Evolutionary conservation across 2,888 invertebrate genomes (phyloP), one percentile per base, ranked within the genome.

Genomic region (Sceliomorpha sp.): DNA sequence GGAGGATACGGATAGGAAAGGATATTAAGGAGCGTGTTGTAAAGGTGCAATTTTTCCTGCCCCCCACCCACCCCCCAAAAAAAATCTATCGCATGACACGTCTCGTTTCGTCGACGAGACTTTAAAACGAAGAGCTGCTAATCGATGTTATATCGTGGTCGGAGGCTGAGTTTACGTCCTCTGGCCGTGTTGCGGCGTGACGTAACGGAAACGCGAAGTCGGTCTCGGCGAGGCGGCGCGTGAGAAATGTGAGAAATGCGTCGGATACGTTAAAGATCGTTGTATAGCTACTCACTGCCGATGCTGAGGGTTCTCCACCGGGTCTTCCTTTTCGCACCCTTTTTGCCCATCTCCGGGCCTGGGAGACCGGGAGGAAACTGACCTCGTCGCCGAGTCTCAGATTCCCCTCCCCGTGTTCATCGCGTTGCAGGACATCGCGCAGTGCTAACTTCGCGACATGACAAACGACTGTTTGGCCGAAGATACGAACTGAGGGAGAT

Each of bases 271-370:
- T n/a, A n/a, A n/a, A n/a, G n/a, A n/a, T n/a, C n/a, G n/a, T n/a
- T n/a, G n/a, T n/a, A 34, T 9, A 10, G 9, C 5, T 72, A 87
- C 89, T 89, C 83, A 91, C 91, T 90, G 76, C 89, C 90, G 80
- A 92, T 91, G 74, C 91, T 90, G 77, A 92, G 89, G 76, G 91
- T 90, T 86, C 91, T 90, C 92, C 92, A 92, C 86, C 91, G 90
- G 76, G 92, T 92, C 88, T 91, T 92, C 82, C 91, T 89, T 76
- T 89, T 89, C 34, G 85, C 87, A 72, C 89, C 89, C 88, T 91
- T 91, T 86, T 91, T 92, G 86, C 91, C 92, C 91, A 92, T 92
- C 78, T n/a, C n/a, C n/a, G 80, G 60, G 20, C 42, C n/a, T 2
- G 3, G 13, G 36, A 27, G 50, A 50, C 58, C 58, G 68, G 68